Percentiles rank a stretch among this genome's conserved stretches.
phyloP scores from a whole-genome alignment of 2,888 invertebrate species.

The Spisula solida region DNA sequence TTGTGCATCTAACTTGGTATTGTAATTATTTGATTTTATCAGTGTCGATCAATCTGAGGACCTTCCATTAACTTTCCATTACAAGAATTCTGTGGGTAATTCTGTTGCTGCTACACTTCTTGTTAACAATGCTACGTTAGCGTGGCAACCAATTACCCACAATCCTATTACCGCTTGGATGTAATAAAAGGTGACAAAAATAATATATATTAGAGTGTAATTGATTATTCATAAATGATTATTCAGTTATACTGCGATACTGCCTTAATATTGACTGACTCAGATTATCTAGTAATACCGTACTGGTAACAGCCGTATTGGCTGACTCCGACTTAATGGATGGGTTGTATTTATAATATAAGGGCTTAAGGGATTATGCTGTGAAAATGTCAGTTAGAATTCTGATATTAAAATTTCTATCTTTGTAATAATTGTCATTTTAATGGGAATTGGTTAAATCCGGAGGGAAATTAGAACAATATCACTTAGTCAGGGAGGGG shows the following conservation, averaged over 20 bases:
- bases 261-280: too few relatives aligned
- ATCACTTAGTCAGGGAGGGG: background rate
- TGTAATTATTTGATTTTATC: background rate
- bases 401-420: background rate
- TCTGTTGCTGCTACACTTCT: background rate
- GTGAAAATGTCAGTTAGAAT: background rate
- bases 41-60: background rate
- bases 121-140: background rate
- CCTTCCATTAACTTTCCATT: background rate
- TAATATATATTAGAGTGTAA: constrained; percentile 13
- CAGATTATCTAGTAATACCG: too few relatives aligned
- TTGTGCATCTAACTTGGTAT: background rate
- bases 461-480: background rate
- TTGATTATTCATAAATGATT: background rate
- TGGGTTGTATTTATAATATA: background rate
- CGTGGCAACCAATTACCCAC: background rate
- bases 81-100: background rate
- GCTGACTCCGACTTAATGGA: too few relatives aligned
- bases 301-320: too few relatives aligned
- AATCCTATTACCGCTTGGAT: background rate
- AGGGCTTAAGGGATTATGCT: background rate
- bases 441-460: background rate
- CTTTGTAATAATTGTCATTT: background rate
- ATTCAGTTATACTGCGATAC: background rate
- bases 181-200: constrained; percentile 4